Percentiles rank a stretch among this genome's conserved stretches.
Conservation (phyloP, 2,888 invertebrate species). For the Lasioglossum figueresi region DNA sequence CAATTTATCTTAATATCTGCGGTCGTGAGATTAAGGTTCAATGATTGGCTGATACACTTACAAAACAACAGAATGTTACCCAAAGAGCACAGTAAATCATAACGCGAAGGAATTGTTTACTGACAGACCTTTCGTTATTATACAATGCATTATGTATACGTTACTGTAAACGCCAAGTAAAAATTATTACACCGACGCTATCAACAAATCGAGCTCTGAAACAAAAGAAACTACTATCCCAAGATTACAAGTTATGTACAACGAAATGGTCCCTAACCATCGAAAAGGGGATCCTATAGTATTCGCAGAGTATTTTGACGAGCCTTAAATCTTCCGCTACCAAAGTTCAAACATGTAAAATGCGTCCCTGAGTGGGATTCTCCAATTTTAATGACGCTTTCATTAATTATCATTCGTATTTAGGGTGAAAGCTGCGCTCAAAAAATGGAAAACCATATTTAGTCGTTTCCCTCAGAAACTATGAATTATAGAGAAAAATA, state of each 20-base stretch:
- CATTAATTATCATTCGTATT: background rate
- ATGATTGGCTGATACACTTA: constrained; percentile 8
- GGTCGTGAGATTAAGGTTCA: background rate
- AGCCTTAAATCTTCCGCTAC: background rate
- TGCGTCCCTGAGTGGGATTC: background rate
- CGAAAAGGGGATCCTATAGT: constrained; percentile 48
- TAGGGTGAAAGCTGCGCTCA: background rate
- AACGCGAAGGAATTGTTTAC: background rate
- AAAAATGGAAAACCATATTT: background rate
- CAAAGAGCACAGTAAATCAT: background rate
- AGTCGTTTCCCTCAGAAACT: too few relatives aligned
- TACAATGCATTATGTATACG: background rate
- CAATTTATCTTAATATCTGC: background rate
- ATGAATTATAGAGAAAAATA: too few relatives aligned
- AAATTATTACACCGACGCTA: constrained; percentile 23
- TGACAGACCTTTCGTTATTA: background rate
- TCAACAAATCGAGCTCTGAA: constrained; percentile 27
- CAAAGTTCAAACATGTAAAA: background rate
- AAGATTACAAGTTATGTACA: constrained; percentile 64
- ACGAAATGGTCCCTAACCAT: constrained; percentile 70
- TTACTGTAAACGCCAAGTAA: constrained; percentile 5
- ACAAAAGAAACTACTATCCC: constrained; percentile 41
- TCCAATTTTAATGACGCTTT: background rate
- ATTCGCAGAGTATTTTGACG: constrained; percentile 52
- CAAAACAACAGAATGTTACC: constrained; percentile 11